phyloP scores from a whole-genome alignment of 2,797 vertebrate species.

The Rhabdomys pumilio region DNA sequence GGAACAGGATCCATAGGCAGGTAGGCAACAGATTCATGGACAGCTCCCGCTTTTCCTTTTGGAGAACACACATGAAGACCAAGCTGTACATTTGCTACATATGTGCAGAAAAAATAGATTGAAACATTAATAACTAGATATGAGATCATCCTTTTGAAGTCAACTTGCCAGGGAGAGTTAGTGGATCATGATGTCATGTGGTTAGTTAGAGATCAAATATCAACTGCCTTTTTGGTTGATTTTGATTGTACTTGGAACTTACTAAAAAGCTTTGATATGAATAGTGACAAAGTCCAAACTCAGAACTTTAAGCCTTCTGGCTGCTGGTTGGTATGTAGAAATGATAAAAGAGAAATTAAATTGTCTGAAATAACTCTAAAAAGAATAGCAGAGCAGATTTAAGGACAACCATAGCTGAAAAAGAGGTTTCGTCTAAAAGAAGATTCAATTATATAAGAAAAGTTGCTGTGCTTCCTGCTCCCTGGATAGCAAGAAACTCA shows the following conservation, averaged over 20 bases:
- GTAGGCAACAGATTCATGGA: too few relatives aligned
- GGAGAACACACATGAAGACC: too few relatives aligned
- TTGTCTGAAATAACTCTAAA: background rate
- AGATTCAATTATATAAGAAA: background rate
- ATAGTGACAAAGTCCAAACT: background rate
- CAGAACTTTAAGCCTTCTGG: background rate
- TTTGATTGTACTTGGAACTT: background rate
- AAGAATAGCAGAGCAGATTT: background rate
- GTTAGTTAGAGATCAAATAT: background rate
- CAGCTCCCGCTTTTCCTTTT: too few relatives aligned
- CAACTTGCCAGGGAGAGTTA: background rate
- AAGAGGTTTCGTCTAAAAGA: background rate
- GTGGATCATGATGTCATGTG: background rate
- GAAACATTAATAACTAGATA: background rate
- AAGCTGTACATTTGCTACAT: too few relatives aligned
- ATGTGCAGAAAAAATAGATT: background rate
- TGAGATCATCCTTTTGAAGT: background rate
- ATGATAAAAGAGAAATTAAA: background rate
- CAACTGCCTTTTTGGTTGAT: background rate
- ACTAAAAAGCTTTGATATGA: background rate
- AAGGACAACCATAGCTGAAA: background rate
- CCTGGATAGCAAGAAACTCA: background rate
- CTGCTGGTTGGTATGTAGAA: background rate
- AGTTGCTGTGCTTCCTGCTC: background rate
- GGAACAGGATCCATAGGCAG: too few relatives aligned